Evolutionary conservation across 2,888 invertebrate species (phyloP).

Genomic region (Atherix ibis): DNA sequence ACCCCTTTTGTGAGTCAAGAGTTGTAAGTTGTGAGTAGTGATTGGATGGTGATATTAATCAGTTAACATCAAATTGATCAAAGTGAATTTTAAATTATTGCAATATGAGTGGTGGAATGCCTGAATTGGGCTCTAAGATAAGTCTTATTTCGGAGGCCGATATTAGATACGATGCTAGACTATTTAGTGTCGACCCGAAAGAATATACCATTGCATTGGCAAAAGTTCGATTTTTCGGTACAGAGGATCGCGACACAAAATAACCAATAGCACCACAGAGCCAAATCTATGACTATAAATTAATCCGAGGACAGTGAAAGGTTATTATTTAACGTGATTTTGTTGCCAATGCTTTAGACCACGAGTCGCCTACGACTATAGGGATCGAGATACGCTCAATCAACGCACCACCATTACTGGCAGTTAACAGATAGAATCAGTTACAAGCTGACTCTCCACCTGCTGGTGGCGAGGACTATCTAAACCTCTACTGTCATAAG

Average conservation of each 20-base stretch:
- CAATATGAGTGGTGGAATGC: constrained; percentile 72
- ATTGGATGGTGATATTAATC: constrained; percentile 27
- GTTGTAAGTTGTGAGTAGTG: too few species aligned
- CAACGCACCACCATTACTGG: too few species aligned
- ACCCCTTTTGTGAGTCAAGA: constrained; percentile 28
- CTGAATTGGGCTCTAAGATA: constrained; percentile 98
- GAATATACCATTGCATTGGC: constrained; percentile 99
- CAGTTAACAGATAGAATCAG: too few species aligned
- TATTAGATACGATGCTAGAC: constrained; percentile 97
- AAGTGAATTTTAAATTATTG: constrained; percentile 2
- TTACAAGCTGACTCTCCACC: too few species aligned
- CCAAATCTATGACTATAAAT: constrained; percentile 96
- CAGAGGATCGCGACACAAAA: constrained; percentile 92
- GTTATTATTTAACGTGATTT: too few species aligned
- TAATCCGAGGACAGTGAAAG: constrained; percentile 94
- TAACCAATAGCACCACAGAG: constrained; percentile 92
- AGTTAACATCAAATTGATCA: constrained; percentile 27
- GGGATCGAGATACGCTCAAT: too few species aligned
- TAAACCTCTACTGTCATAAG: too few species aligned
- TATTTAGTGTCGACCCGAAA: constrained; percentile 97
- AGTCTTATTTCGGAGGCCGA: constrained; percentile 99
- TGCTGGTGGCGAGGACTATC: too few species aligned
- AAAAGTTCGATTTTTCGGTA: constrained; percentile 97
- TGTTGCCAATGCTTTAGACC: too few species aligned
- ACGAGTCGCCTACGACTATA: too few species aligned